A percentile compares a stretch with the other conserved stretches of the same genome.
These are phyloP conservation scores for Lophochroa leadbeateri DNA, from an alignment of 2,113 vertebrate species.

Conservation along the genomic window DNA sequence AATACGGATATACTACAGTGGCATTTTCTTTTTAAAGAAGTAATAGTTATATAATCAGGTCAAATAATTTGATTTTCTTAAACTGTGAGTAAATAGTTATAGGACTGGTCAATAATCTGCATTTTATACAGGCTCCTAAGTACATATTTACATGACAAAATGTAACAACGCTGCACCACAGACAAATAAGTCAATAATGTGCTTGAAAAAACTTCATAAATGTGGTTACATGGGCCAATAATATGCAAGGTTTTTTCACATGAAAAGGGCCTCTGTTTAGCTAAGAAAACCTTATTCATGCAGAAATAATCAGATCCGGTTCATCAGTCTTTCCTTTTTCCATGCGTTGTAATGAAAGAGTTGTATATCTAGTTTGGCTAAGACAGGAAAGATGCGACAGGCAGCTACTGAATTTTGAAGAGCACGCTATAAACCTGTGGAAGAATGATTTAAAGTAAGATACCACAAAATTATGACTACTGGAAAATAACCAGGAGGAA, in stretches of 20 bases:
- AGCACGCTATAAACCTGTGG: not conserved
- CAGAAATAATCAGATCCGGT: not conserved
- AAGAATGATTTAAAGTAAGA: not conserved
- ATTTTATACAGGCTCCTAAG: not conserved
- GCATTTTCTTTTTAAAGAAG: not conserved
- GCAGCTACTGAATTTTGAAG: not conserved
- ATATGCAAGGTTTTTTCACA: not conserved
- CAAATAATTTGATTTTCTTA: not conserved
- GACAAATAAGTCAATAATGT: not conserved
- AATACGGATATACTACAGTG: not conserved
- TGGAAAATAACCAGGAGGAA: constrained; percentile 9
- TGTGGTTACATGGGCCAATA: not conserved
- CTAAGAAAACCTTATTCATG: constrained; percentile 4
- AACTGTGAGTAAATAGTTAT: not conserved
- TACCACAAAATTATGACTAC: not conserved
- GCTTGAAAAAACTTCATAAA: not conserved
- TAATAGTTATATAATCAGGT: not conserved
- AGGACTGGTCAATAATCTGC: not conserved
- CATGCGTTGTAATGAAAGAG: not conserved
- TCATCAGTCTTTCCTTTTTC: not conserved
- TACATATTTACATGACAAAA: not conserved
- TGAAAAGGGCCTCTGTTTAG: not conserved
- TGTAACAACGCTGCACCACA: not conserved
- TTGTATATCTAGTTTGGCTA: not conserved
- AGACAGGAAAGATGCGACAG: not conserved